Percentiles rank a stretch among this genome's conserved stretches.
Conservation (phyloP, 2,888 invertebrate genomes). For the Drosophila mimica region DNA sequence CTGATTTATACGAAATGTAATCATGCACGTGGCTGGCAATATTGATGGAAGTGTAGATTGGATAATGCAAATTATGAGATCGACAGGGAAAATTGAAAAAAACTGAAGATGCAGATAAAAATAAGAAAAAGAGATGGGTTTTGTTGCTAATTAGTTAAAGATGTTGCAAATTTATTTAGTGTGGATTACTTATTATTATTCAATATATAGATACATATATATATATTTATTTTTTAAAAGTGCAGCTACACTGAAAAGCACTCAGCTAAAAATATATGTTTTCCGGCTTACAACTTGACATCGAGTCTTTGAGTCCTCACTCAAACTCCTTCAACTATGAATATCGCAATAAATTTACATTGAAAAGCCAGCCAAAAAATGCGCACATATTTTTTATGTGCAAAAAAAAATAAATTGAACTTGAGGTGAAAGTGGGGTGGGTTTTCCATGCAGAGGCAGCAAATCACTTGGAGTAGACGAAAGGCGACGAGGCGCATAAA, state of each 20-base stretch:
- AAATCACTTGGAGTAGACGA: slow-evolving; percentile 75
- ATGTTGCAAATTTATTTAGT: not conserved
- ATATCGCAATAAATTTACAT: slow-evolving; percentile 59
- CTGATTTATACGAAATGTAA: slow-evolving; percentile 9
- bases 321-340: slow-evolving; percentile 39
- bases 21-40: not conserved
- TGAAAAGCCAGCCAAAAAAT: slow-evolving; percentile 44
- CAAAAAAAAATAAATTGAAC: slow-evolving; percentile 73
- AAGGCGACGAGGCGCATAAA: slow-evolving; percentile 78
- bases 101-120: too few relatives aligned
- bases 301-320: not conserved
- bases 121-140: rapidly evolving
- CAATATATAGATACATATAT: not conserved
- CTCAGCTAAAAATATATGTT: not conserved
- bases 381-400: slow-evolving; percentile 68
- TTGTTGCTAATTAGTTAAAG: not conserved
- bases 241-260: not conserved
- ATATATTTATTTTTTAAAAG: not conserved
- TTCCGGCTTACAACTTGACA: not conserved
- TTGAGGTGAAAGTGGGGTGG: slow-evolving; percentile 20
- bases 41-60: not conserved
- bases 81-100: not conserved
- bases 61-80: not conserved
- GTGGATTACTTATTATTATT: not conserved
- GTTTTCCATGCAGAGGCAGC: slow-evolving; percentile 44